Conservation (phyloP, 2,888 invertebrate genomes). For the Xanthia icteritia region DNA sequence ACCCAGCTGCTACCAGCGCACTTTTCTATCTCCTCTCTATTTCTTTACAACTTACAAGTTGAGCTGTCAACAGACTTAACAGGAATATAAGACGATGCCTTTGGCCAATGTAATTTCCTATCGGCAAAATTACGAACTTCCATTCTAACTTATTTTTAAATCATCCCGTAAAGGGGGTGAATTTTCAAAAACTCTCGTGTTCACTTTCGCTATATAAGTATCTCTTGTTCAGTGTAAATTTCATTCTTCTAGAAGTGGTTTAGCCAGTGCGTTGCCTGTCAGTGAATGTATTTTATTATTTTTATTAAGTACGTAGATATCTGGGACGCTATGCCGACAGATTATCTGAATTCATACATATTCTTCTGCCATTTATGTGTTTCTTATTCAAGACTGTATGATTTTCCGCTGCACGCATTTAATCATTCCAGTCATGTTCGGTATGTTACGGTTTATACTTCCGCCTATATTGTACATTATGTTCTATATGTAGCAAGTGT, state of each 20-base stretch:
- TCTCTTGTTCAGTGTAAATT: too few species aligned
- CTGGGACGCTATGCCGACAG: background rate
- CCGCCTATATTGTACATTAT: constrained; percentile 13
- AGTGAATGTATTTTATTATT: too few species aligned
- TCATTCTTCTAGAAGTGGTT: too few species aligned
- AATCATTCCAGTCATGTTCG: constrained; percentile 28
- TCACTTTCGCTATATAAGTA: too few species aligned
- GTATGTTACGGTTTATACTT: constrained; percentile 30
- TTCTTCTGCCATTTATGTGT: background rate
- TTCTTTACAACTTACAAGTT: background rate
- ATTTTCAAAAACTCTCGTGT: too few species aligned
- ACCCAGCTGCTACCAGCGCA: background rate
- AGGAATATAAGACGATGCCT: background rate
- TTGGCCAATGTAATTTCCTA: too few species aligned
- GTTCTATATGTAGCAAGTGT: constrained; percentile 17
- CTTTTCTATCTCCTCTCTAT: background rate
- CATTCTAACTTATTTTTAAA: too few species aligned
- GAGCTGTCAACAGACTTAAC: background rate
- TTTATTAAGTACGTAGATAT: too few species aligned
- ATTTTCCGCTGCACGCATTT: constrained; percentile 37
- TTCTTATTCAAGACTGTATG: constrained; percentile 32
- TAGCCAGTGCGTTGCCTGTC: too few species aligned
- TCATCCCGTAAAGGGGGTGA: too few species aligned
- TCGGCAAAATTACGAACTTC: too few species aligned
- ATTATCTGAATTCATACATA: background rate